Evolutionary conservation across 1,140 invertebrate species (phyloP).

Genomic region (Mya arenaria): DNA sequence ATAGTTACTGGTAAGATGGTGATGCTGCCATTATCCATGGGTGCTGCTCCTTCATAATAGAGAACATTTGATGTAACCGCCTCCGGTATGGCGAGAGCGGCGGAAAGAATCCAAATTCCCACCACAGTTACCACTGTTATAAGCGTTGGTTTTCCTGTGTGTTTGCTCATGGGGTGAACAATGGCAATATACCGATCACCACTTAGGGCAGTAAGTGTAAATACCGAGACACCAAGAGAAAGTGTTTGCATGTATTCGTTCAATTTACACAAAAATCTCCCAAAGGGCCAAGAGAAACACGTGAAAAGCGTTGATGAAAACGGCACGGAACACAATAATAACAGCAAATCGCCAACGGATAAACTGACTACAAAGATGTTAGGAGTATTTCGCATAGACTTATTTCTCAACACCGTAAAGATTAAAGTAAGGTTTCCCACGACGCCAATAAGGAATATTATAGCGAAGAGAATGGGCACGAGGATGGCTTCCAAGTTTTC

Average conservation of each 20-base stretch:
- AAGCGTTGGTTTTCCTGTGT: conserved; percentile 85
- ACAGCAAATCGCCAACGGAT: conserved; percentile 90
- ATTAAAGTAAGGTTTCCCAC: conserved; percentile 95
- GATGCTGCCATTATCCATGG: background rate
- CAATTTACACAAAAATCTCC: conserved; percentile 88
- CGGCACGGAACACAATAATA: conserved; percentile 91
- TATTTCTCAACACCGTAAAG: conserved; percentile 77
- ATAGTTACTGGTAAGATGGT: conserved; percentile 81
- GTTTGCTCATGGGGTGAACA: conserved; percentile 89
- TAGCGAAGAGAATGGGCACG: conserved; percentile 91
- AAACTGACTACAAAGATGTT: conserved; percentile 94
- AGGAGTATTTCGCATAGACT: conserved; percentile 87
- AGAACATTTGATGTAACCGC: conserved; percentile 53
- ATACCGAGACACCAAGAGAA: conserved; percentile 95
- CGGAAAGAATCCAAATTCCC: conserved; percentile 91
- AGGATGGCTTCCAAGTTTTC: conserved; percentile 88
- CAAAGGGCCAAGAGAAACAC: conserved; percentile 92
- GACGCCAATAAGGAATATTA: conserved; percentile 94
- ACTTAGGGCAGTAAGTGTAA: conserved; percentile 94
- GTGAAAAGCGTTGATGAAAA: conserved; percentile 92
- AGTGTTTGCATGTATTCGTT: conserved; percentile 95
- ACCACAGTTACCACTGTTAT: conserved; percentile 83
- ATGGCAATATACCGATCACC: conserved; percentile 94
- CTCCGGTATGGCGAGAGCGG: conserved; percentile 89
- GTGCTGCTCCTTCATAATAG: background rate